These are phyloP conservation scores for Drosophila hydei DNA, from an alignment of 1,140 invertebrate species.

Conservation along the genomic window DNA sequence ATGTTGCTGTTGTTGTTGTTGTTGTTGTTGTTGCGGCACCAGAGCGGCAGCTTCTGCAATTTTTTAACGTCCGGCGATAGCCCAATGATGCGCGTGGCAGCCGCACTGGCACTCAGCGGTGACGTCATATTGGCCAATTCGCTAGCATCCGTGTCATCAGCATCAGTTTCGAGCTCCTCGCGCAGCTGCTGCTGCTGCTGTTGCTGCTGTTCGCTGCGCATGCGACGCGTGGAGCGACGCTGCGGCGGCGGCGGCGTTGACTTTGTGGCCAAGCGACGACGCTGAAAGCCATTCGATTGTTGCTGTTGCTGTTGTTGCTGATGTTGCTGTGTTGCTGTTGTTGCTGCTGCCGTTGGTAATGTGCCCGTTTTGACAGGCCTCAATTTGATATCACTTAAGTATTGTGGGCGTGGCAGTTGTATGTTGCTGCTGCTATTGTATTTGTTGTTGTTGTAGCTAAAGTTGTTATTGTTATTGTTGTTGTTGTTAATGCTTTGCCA, in stretches of 20 bases:
- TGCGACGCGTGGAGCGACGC: conserved; percentile 43
- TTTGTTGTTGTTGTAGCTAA: conserved; percentile 37
- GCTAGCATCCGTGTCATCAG: conserved; percentile 69
- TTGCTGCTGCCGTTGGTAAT: not conserved
- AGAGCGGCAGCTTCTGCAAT: conserved; percentile 68
- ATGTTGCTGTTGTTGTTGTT: conserved; percentile 19
- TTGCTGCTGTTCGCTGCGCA: conserved; percentile 30
- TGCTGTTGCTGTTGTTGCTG: conserved; percentile 21
- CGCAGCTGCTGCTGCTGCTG: conserved; percentile 9
- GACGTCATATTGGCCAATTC: conserved; percentile 71
- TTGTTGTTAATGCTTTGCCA: conserved; percentile 31
- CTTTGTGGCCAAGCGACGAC: conserved; percentile 50
- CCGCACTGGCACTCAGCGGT: conserved; percentile 63
- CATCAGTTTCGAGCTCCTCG: conserved; percentile 31
- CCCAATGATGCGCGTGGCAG: conserved; percentile 64
- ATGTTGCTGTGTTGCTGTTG: conserved; percentile 15
- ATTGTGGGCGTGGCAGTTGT: conserved; percentile 45
- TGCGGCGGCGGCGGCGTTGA: conserved; percentile 49
- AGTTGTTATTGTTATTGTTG: conserved; percentile 32
- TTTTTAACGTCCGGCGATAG: conserved; percentile 78
- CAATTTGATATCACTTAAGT: conserved; percentile 58
- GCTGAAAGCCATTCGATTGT: conserved; percentile 24
- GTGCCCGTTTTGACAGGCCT: conserved; percentile 45
- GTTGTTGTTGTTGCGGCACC: conserved; percentile 35
- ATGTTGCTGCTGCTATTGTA: conserved; percentile 30